Conservation (phyloP, 2,888 invertebrate species). For the Cephus rjabovi region DNA sequence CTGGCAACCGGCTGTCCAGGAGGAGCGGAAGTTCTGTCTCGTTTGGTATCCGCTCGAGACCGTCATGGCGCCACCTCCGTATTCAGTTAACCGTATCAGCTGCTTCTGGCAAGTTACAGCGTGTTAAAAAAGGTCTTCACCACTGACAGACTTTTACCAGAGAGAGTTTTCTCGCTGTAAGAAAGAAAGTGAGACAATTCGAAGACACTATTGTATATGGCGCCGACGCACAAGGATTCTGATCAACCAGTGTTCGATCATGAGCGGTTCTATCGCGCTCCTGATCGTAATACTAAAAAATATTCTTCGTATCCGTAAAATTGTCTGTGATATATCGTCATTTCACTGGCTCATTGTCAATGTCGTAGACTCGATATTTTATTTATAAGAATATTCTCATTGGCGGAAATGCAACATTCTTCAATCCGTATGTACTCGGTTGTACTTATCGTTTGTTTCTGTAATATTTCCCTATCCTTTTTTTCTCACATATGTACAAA, state of each 20-base stretch:
- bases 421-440: neutral
- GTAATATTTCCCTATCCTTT: neutral
- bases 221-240: neutral
- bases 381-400: neutral
- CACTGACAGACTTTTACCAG: neutral
- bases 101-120: neutral
- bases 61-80: neutral
- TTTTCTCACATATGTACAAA: neutral
- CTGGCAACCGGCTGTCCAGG: conserved; percentile 47
- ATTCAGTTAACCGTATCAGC: neutral
- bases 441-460: neutral
- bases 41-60: neutral
- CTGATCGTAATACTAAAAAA: conserved; percentile 8
- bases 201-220: neutral
- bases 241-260: neutral
- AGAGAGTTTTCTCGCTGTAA: neutral
- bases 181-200: neutral
- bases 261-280: neutral
- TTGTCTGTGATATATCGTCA: conserved; percentile 48
- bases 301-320: conserved; percentile 31
- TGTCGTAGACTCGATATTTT: neutral
- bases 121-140: neutral
- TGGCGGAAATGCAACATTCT: neutral
- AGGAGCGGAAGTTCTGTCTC: conserved; percentile 7
- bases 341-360: neutral